Evolutionary conservation across 2,113 vertebrate genomes (phyloP).

Genomic region (Cochlearius cochlearius): DNA sequence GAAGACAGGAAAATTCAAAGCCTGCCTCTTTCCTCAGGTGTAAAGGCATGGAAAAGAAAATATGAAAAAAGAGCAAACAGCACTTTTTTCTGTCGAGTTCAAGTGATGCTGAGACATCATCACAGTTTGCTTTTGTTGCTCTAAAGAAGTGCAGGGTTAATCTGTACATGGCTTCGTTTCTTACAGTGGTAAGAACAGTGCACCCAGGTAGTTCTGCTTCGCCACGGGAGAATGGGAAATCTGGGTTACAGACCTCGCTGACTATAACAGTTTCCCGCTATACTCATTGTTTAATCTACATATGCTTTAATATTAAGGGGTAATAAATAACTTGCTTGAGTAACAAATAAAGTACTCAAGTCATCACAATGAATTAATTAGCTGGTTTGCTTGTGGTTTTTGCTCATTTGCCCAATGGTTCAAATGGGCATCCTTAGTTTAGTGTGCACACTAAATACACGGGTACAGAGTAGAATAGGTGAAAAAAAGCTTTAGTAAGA

Average conservation of each 20-base stretch:
- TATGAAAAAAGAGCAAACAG: neutral
- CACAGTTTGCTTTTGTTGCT: neutral
- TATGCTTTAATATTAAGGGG: neutral
- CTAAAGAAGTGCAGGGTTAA: neutral
- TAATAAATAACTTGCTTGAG: neutral
- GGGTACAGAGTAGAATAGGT: neutral
- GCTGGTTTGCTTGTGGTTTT: neutral
- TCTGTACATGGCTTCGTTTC: neutral
- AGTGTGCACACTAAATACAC: neutral
- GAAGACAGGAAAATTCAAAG: neutral
- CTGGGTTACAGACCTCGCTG: neutral
- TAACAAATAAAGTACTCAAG: neutral
- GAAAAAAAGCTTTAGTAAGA: conserved; percentile 21
- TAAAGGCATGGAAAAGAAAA: neutral
- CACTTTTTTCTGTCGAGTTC: neutral
- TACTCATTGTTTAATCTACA: neutral
- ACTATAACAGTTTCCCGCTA: neutral
- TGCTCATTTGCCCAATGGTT: neutral
- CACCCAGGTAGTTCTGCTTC: neutral
- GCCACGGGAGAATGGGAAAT: neutral
- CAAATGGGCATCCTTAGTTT: neutral
- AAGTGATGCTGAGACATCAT: neutral
- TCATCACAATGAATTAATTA: neutral
- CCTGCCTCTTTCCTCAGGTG: neutral
- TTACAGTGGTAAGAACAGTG: neutral